These are phyloP conservation scores for Scleropages formosus DNA, from an alignment of 2,797 vertebrate genomes.

Conservation along the genomic window DNA sequence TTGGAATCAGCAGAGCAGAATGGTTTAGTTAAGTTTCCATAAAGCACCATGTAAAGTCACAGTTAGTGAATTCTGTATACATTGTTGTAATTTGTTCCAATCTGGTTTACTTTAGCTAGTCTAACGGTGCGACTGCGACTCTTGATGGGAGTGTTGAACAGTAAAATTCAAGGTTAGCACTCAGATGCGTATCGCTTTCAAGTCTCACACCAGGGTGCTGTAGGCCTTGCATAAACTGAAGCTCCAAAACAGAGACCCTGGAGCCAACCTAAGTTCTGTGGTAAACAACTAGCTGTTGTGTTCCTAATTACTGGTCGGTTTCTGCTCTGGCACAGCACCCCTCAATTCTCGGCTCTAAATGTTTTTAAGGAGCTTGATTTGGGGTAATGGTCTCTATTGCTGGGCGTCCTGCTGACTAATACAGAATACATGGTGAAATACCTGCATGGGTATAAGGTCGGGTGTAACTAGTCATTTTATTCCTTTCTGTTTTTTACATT, in stretches of 20 bases:
- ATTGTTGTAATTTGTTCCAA: conserved; percentile 35
- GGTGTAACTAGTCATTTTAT: not conserved
- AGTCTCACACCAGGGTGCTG: conserved; percentile 23
- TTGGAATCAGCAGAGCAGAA: conserved; percentile 39
- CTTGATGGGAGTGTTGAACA: not conserved
- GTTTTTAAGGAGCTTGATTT: conserved; percentile 5
- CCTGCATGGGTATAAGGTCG: not conserved
- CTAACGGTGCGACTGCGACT: conserved; percentile 14
- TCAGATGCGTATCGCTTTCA: conserved; percentile 9
- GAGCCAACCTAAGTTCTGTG: conserved; percentile 28
- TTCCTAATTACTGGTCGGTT: conserved; percentile 37
- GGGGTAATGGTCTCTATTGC: conserved; percentile 8
- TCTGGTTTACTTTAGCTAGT: conserved; percentile 23
- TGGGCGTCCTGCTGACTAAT: not conserved
- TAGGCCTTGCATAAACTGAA: conserved; percentile 24
- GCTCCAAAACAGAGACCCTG: conserved; percentile 32
- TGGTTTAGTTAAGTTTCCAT: conserved; percentile 38
- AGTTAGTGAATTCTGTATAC: conserved; percentile 38
- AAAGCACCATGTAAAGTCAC: conserved; percentile 30
- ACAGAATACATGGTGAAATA: not conserved
- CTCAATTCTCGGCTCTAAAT: conserved; percentile 25
- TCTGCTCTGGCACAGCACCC: conserved; percentile 33
- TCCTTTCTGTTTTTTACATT: not conserved
- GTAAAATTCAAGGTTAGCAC: not conserved
- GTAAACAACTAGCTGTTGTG: conserved; percentile 43